These are phyloP conservation scores for Macrochelys suwanniensis DNA, from an alignment of 2,797 vertebrate species.

Conservation along the genomic window DNA sequence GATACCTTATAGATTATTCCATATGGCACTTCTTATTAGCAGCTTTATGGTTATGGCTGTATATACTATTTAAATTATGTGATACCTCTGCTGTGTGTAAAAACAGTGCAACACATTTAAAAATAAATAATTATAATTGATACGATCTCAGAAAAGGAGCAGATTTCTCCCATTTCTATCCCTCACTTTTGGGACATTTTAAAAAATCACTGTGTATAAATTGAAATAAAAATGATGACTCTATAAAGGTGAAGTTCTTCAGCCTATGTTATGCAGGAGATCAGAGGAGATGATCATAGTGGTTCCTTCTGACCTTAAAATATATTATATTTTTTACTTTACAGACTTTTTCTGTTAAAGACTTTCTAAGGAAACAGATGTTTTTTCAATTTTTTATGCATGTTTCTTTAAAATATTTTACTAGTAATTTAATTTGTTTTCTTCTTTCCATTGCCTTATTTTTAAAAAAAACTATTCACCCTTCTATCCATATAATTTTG, in stretches of 20 bases:
- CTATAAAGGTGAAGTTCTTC: neutral
- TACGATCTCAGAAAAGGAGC: neutral
- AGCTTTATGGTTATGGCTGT: neutral
- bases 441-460: neutral
- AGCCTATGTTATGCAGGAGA: neutral
- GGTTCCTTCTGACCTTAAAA: conserved; percentile 1
- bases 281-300: neutral
- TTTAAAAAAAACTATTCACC: neutral
- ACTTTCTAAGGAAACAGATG: neutral
- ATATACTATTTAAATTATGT: neutral
- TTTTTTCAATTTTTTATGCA: neutral
- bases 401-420: neutral
- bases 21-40: neutral
- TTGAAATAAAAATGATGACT: neutral
- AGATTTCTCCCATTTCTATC: neutral
- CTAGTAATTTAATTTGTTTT: neutral
- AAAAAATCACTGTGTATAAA: neutral
- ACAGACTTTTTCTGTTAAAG: neutral
- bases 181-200: neutral
- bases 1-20: neutral
- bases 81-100: neutral
- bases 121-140: neutral
- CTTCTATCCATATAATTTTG: neutral
- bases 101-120: neutral
- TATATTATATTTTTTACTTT: neutral